Conservation (phyloP, 2,113 vertebrate genomes). For the Megaceryle torquata region DNA sequence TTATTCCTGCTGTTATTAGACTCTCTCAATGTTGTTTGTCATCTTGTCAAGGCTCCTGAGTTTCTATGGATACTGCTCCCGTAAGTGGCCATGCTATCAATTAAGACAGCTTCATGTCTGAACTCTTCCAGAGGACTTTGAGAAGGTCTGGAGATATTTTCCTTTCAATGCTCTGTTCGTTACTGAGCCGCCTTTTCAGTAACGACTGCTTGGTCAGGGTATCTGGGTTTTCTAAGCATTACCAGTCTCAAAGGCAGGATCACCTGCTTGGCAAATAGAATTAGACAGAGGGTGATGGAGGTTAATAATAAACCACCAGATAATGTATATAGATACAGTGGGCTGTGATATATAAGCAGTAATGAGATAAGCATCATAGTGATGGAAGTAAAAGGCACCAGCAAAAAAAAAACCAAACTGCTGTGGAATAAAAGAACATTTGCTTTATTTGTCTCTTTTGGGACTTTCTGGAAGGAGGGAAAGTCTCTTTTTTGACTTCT, state of each 20-base stretch:
- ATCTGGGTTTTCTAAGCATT: not conserved
- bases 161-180: not conserved
- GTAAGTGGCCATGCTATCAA: constrained; percentile 53
- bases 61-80: constrained; percentile 65
- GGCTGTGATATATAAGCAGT: not conserved
- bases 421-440: not conserved
- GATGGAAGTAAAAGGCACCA: not conserved
- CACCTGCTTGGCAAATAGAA: not conserved
- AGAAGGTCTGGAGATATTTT: not conserved
- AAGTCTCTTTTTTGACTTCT: not conserved
- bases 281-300: not conserved
- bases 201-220: accelerated
- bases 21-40: constrained; percentile 45
- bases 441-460: not conserved
- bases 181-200: not conserved
- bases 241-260: not conserved
- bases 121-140: constrained; percentile 31
- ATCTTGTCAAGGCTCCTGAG: constrained; percentile 62
- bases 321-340: not conserved
- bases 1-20: constrained; percentile 46
- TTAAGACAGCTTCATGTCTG: constrained; percentile 24
- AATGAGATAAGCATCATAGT: not conserved
- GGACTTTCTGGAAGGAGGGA: not conserved
- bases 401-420: not conserved
- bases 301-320: not conserved